Evolutionary conservation across 2,888 invertebrate species (phyloP).

Genomic region (Orchestes rusci): DNA sequence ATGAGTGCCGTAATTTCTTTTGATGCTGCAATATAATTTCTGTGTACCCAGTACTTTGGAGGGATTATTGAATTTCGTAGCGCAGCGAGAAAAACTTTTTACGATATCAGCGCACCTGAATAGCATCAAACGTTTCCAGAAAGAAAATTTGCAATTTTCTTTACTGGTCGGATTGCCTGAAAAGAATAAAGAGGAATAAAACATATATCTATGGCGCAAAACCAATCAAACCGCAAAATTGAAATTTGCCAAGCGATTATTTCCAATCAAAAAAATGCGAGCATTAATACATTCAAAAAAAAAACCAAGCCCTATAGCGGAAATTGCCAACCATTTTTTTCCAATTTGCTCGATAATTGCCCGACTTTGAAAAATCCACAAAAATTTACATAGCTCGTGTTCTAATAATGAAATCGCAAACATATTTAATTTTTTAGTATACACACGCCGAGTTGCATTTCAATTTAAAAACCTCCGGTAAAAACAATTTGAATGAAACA

Average conservation of each 20-base stretch:
- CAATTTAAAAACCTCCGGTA: constrained; percentile 21
- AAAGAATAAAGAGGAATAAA: too few relatives aligned
- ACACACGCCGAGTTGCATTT: constrained; percentile 16
- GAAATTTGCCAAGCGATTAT: constrained; percentile 10
- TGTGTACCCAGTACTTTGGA: constrained; percentile 35
- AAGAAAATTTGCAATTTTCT: constrained; percentile 22
- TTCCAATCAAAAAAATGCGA: constrained; percentile 13
- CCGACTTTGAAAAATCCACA: constrained; percentile 14
- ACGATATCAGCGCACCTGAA: constrained; percentile 34
- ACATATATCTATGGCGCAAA: not conserved
- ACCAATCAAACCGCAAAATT: constrained; percentile 9
- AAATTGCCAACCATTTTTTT: constrained; percentile 16
- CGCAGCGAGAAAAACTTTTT: constrained; percentile 33
- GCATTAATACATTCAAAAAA: constrained; percentile 13
- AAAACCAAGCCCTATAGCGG: constrained; percentile 6
- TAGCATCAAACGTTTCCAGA: constrained; percentile 27
- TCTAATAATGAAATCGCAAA: constrained; percentile 23
- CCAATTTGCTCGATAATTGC: constrained; percentile 19
- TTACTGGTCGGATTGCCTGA: too few relatives aligned
- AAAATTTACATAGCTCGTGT: constrained; percentile 21
- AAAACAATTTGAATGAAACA: constrained; percentile 19
- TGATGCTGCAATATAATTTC: constrained; percentile 46
- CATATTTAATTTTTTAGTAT: constrained; percentile 23
- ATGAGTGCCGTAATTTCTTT: constrained; percentile 46
- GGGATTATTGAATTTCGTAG: constrained; percentile 23